Evolutionary conservation across 2,797 vertebrate genomes (phyloP).

Genomic region (Strix occidentalis): DNA sequence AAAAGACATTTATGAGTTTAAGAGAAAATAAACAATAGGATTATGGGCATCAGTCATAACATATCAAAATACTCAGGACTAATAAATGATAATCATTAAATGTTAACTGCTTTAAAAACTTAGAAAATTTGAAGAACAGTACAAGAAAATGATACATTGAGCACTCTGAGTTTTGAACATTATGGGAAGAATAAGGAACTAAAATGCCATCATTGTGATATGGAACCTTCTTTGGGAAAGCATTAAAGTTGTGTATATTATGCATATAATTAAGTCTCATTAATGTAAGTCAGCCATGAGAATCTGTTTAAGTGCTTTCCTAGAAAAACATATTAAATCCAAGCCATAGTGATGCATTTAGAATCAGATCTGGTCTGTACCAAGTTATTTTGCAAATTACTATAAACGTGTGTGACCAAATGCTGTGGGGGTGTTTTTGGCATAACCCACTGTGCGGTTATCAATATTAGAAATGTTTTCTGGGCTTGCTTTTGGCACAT

Average conservation of each 20-base stretch:
- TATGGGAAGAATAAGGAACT: neutral
- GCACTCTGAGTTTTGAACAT: neutral
- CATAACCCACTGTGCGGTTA: neutral
- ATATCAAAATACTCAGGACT: neutral
- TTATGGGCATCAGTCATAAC: neutral
- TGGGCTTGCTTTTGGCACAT: neutral
- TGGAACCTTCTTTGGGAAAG: neutral
- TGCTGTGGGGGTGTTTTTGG: neutral
- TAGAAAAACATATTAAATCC: neutral
- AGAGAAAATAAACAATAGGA: neutral
- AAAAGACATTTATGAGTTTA: neutral
- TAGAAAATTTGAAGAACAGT: neutral
- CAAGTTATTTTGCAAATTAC: neutral
- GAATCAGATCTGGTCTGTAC: neutral
- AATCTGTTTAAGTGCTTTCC: constrained; percentile 22
- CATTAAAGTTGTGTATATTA: neutral
- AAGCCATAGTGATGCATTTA: neutral
- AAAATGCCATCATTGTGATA: neutral
- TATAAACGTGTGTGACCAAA: neutral
- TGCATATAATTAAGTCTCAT: constrained; percentile 11
- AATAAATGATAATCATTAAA: neutral
- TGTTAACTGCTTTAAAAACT: neutral
- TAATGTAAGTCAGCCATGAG: constrained; percentile 9
- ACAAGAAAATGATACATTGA: neutral
- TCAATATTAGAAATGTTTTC: neutral